These are phyloP conservation scores for Meganola albula DNA, from an alignment of 2,888 invertebrate genomes.

Conservation along the genomic window DNA sequence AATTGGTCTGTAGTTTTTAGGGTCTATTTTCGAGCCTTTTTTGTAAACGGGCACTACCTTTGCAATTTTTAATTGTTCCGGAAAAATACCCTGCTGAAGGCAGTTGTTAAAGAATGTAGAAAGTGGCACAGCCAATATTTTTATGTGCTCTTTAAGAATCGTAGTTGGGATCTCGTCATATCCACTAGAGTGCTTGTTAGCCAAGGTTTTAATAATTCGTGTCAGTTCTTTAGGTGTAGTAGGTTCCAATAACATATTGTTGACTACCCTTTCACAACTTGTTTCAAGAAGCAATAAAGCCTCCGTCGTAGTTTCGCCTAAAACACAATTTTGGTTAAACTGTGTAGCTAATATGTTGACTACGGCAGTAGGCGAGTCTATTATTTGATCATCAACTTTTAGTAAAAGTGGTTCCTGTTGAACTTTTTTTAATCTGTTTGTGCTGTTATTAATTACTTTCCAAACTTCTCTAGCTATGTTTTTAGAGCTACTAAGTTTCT, in stretches of 20 bases:
- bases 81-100: neutral
- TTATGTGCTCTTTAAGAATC: conserved; percentile 1
- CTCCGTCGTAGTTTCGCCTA: neutral
- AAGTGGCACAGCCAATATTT: neutral
- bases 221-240: neutral
- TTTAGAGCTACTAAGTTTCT: conserved; percentile 1
- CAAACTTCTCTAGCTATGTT: conserved; percentile 1
- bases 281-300: neutral
- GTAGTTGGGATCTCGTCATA: conserved; percentile 3
- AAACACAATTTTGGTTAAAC: neutral
- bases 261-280: conserved; percentile 2
- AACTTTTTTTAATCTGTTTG: neutral
- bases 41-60: neutral
- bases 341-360: neutral
- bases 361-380: neutral
- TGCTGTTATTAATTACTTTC: conserved; percentile 3
- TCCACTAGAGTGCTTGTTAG: conserved; percentile 1
- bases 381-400: conserved; percentile 1
- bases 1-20: conserved; percentile 1
- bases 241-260: neutral
- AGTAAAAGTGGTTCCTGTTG: neutral
- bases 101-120: neutral
- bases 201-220: neutral
- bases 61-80: conserved; percentile 1
- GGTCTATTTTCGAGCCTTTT: conserved; percentile 1